Base-by-base conservation (phyloP, 2,888 invertebrate species). In the Tigriopus californicus region DNA sequence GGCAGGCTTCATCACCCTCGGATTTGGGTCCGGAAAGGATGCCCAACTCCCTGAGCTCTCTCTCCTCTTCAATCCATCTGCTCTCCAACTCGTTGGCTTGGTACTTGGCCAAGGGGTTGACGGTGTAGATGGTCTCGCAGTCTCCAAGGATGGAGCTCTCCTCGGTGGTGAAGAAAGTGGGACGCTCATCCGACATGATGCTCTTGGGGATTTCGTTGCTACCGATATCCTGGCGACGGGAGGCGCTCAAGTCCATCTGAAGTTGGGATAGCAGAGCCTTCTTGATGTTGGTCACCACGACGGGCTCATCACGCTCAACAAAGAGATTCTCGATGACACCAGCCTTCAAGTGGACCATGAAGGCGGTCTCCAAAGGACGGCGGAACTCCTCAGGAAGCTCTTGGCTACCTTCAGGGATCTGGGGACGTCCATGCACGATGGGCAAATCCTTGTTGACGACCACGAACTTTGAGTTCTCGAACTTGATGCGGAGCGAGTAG, bases 221-320 rank as follows among this genome's bases (percentile, higher is more conserved):
- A 10, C 41, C 18, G 1, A 57, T 49, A 10, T 40, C n/a, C 15
- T 15, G 22, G 10, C 47, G 11, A n/a, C 51, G 51, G 47, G 49
- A 63, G 59, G 63, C 49, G 24, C 64, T 61, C 41, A 65, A 66
- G 20, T 67, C 67, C 24, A 71, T 61, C 61, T 70, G 67, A 13
- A 72, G 61, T 60, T 69, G 67, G 33, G 70, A 55, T 42, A 70
- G 53, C 42, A 66, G 65, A 24, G 69, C 66, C 61, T 68, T 67
- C 66, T 73, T 73, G 62, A 72, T 66, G 67, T 73, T 71, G 57
- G 70, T 65, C n/a, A 71, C 69, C 67, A 68, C 70, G 13, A 64
- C 62, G 1, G 71, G 69, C 20, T 72, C 70, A 46, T 65, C 65
- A 2, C 61, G 58, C 3, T 65, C 64, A 6, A 58, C 58, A 15